A percentile compares a stretch with the other conserved stretches of the same genome.
phyloP scores from a whole-genome alignment of 2,113 vertebrate species.

The Hylia prasina region DNA sequence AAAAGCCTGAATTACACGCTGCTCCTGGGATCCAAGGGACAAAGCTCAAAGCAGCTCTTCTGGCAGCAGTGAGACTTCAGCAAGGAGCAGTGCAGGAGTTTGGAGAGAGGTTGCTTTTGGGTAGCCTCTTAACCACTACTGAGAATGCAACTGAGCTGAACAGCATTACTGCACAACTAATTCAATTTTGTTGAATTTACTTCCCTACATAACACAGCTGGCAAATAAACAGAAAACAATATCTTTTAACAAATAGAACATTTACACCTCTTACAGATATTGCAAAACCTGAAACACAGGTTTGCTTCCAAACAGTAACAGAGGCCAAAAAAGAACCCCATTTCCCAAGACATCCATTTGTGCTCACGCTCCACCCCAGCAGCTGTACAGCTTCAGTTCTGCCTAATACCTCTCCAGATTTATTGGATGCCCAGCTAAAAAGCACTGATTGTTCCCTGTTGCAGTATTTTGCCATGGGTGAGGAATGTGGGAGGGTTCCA shows the following conservation, averaged over 20 bases:
- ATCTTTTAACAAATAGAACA: not conserved
- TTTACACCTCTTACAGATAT: not conserved
- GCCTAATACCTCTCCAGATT: slow-evolving; percentile 27
- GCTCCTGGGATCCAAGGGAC: not conserved
- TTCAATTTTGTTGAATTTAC: not conserved
- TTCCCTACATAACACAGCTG: not conserved
- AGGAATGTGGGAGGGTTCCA: slow-evolving; percentile 41
- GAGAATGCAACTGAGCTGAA: not conserved
- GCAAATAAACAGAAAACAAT: not conserved
- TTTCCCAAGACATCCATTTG: not conserved
- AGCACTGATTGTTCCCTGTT: slow-evolving; percentile 12
- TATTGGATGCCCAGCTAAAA: slow-evolving; percentile 26
- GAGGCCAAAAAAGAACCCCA: not conserved
- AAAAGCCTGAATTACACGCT: not conserved
- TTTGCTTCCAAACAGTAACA: not conserved
- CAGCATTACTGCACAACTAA: not conserved
- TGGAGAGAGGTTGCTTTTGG: not conserved
- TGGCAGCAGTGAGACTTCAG: not conserved
- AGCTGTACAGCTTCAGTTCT: slow-evolving; percentile 44
- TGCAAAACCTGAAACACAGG: not conserved
- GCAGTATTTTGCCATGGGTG: not conserved
- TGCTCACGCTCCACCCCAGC: not conserved
- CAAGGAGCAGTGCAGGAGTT: not conserved
- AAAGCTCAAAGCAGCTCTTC: not conserved
- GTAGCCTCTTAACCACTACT: not conserved